Percentiles rank a stretch among this genome's conserved stretches.
Evolutionary conservation across 2,888 invertebrate genomes (phyloP).

Genomic region (Ennomos quercinarius): DNA sequence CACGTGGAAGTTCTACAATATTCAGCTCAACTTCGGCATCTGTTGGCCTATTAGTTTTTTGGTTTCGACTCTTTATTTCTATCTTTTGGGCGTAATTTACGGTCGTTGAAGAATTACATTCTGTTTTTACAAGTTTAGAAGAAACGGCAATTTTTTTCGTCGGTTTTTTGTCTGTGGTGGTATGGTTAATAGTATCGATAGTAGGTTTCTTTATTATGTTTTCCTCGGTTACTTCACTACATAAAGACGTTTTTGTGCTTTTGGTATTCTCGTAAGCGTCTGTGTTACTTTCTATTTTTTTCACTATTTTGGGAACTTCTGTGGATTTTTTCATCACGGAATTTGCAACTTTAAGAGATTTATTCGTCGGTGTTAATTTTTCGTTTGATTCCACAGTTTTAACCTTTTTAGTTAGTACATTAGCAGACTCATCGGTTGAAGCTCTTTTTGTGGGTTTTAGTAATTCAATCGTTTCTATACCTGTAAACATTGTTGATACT

Average conservation of each 20-base stretch:
- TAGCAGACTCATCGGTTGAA: not conserved
- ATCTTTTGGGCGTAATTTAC: not conserved
- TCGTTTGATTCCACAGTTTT: conserved; percentile 5
- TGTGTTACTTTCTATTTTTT: not conserved
- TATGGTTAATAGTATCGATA: not conserved
- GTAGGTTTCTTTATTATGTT: conserved; percentile 2
- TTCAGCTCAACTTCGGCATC: not conserved
- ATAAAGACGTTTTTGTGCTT: not conserved
- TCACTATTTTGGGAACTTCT: not conserved
- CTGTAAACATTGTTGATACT: conserved; percentile 4
- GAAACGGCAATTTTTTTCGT: not conserved
- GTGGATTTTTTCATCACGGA: not conserved
- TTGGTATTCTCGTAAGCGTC: not conserved
- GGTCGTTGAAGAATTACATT: not conserved
- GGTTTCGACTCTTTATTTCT: not conserved
- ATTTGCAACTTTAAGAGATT: not conserved
- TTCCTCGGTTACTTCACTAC: conserved; percentile 1
- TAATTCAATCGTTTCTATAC: not conserved
- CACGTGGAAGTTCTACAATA: not conserved
- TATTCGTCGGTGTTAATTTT: conserved; percentile 5
- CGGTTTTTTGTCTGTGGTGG: not conserved
- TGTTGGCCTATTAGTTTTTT: not conserved
- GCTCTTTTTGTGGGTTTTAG: conserved; percentile 9
- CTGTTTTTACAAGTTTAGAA: not conserved
- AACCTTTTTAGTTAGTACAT: conserved; percentile 9